These are phyloP conservation scores for Lytechinus pictus DNA, from an alignment of 35 echinoderm and acorn worm genomes.

Conservation along the genomic window DNA sequence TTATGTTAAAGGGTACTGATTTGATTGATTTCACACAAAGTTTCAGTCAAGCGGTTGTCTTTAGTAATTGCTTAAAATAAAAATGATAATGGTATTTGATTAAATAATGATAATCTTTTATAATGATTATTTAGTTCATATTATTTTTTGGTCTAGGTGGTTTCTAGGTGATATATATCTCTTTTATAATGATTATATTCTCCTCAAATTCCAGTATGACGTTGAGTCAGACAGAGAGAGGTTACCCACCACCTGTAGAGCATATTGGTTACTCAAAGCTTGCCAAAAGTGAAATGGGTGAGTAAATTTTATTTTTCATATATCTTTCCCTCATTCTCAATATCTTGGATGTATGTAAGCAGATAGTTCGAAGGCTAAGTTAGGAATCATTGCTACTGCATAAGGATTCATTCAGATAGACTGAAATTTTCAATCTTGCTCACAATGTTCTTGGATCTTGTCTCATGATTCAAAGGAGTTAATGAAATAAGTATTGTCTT, in stretches of 20 bases:
- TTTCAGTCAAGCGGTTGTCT: too few species aligned
- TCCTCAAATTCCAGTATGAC: constrained; percentile 80
- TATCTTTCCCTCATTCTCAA: not conserved
- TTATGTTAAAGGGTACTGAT: too few species aligned
- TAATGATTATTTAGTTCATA: not conserved
- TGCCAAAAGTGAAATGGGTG: constrained; percentile 87
- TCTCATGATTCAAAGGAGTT: not conserved
- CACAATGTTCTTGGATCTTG: not conserved
- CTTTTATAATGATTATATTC: not conserved
- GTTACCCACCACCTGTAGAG: constrained; percentile 91
- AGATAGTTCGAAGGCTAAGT: not conserved
- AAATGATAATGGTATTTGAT: too few species aligned
- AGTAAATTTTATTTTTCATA: constrained; percentile 21
- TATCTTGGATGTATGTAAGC: not conserved
- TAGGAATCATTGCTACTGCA: not conserved
- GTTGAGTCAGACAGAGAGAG: constrained; percentile 91
- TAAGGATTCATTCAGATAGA: not conserved
- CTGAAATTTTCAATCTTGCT: not conserved
- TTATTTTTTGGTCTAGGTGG: too few species aligned
- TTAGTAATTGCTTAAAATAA: too few species aligned
- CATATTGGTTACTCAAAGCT: constrained; percentile 75
- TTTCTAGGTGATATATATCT: too few species aligned
- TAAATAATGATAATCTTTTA: not conserved
- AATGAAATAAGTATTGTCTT: not conserved
- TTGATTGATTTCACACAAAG: not conserved